Conservation (phyloP, 2,888 invertebrate genomes). For the Sesia bembeciformis region DNA sequence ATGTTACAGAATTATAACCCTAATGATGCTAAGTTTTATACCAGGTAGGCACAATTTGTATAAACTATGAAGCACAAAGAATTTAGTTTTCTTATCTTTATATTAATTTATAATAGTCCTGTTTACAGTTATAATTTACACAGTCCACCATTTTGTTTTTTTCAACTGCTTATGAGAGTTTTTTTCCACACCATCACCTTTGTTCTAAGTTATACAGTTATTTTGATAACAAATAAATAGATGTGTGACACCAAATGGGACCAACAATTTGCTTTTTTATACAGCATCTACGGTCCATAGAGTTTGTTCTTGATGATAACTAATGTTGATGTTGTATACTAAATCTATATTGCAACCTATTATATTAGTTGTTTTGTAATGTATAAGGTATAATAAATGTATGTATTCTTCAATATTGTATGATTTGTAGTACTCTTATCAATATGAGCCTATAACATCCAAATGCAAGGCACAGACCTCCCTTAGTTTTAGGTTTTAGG, state of each 20-base stretch:
- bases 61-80: too few relatives aligned
- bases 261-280: constrained; percentile 15
- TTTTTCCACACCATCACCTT: not conserved
- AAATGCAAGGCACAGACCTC: too few relatives aligned
- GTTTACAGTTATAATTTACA: too few relatives aligned
- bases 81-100: too few relatives aligned
- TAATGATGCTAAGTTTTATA: too few relatives aligned
- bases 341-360: constrained; percentile 6
- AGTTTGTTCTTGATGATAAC: constrained; percentile 14
- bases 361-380: constrained; percentile 39
- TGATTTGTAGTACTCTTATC: constrained; percentile 8
- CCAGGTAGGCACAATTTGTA: too few relatives aligned
- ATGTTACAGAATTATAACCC: too few relatives aligned
- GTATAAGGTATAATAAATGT: constrained; percentile 42
- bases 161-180: too few relatives aligned
- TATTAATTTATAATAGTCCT: too few relatives aligned
- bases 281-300: constrained; percentile 14
- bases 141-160: too few relatives aligned
- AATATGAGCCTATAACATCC: too few relatives aligned
- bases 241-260: constrained; percentile 23
- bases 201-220: not conserved
- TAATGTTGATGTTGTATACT: constrained; percentile 10
- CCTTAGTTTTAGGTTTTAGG: too few relatives aligned
- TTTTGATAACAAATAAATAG: not conserved
- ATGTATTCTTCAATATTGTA: constrained; percentile 34